Conservation (phyloP, 2,113 vertebrate genomes). For the Ictalurus punctatus region DNA sequence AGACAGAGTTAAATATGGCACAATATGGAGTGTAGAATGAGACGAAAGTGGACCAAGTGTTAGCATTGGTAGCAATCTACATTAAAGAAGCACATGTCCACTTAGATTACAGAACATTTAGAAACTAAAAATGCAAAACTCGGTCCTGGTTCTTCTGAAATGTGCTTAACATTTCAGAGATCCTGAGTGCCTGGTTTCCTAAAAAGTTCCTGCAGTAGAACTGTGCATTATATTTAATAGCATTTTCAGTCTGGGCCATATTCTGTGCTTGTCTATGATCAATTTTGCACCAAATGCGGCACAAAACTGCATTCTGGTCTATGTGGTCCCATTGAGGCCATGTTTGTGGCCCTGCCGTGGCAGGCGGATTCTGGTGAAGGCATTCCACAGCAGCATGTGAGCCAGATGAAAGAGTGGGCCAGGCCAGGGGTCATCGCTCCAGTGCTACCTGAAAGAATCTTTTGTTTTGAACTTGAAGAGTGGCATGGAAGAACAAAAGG, state of each 20-base stretch:
- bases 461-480: slow-evolving; percentile 28
- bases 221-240: not conserved
- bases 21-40: not conserved
- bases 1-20: not conserved
- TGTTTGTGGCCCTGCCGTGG: not conserved
- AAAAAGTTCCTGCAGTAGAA: not conserved
- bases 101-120: not conserved
- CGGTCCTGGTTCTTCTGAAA: not conserved
- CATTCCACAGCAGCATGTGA: slow-evolving; percentile 19
- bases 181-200: not conserved
- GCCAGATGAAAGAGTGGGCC: slow-evolving; percentile 17
- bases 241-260: not conserved
- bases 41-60: not conserved
- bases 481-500: slow-evolving; percentile 15
- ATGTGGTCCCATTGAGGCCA: not conserved
- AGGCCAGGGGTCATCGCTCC: slow-evolving; percentile 3
- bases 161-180: not conserved
- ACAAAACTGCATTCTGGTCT: not conserved
- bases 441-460: slow-evolving; percentile 14
- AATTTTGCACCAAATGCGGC: not conserved
- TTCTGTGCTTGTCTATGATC: not conserved
- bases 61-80: not conserved
- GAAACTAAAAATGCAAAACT: not conserved
- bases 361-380: not conserved
- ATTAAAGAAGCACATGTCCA: not conserved